Percentiles rank a stretch among this genome's conserved stretches.
phyloP scores from a whole-genome alignment of 2,888 invertebrate species.

The Stramonita haemastoma region DNA sequence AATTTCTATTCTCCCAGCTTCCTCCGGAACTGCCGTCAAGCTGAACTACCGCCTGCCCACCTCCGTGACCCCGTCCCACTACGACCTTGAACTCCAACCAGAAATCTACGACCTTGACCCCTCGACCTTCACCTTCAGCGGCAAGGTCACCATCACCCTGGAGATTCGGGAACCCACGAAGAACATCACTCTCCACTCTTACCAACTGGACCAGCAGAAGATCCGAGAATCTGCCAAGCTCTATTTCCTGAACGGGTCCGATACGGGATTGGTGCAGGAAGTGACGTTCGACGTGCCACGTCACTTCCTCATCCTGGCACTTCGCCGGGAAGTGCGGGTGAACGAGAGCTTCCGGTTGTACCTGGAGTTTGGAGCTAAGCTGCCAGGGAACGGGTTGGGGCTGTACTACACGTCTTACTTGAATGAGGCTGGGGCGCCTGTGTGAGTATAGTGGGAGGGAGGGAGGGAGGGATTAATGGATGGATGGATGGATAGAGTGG shows the following conservation, averaged over 20 bases:
- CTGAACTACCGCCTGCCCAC: slow-evolving; percentile 56
- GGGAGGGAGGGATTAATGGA: no score
- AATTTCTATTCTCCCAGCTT: no score
- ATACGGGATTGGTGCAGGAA: neutral
- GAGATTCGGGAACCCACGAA: slow-evolving; percentile 21
- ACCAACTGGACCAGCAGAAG: slow-evolving; percentile 36
- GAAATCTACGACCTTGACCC: slow-evolving; percentile 61
- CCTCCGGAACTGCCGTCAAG: neutral
- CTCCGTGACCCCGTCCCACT: slow-evolving; percentile 57
- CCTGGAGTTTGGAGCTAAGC: neutral
- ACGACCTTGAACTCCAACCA: slow-evolving; percentile 62
- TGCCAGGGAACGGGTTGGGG: slow-evolving; percentile 32
- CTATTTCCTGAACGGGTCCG: neutral
- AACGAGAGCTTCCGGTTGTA: slow-evolving; percentile 15
- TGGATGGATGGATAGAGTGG: no score
- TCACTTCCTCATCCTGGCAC: slow-evolving; percentile 34
- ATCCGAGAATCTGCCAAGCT: slow-evolving; percentile 19
- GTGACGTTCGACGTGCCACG: slow-evolving; percentile 36
- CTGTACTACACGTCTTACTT: slow-evolving; percentile 39
- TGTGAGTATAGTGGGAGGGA: neutral
- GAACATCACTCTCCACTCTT: slow-evolving; percentile 46
- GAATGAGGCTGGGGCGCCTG: neutral
- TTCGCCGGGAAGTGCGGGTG: neutral
- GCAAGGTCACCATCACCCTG: slow-evolving; percentile 43
- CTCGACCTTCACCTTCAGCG: slow-evolving; percentile 40